A percentile compares a stretch with the other conserved stretches of the same genome.
These are phyloP conservation scores for Muraenolepis orangiensis DNA, from an alignment of 2,797 vertebrate species.

Conservation along the genomic window DNA sequence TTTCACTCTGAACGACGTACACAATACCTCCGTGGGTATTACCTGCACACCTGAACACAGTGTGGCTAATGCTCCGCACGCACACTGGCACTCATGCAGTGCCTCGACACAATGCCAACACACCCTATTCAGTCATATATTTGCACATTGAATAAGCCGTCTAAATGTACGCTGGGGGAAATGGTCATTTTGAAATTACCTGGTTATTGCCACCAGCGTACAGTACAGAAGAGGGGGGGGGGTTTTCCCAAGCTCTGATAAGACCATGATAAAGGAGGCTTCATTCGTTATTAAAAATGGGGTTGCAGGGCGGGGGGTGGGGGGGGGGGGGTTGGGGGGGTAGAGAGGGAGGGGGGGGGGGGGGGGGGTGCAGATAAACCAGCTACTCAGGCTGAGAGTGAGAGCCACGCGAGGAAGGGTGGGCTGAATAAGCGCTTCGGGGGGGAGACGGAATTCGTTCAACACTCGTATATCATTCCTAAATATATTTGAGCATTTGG, in stretches of 20 bases:
- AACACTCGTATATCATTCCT: constrained; percentile 22
- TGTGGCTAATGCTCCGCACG: not conserved
- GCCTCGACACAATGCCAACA: constrained; percentile 9
- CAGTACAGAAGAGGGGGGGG: too few species aligned
- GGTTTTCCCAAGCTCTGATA: constrained; percentile 57
- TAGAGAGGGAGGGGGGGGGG: too few species aligned
- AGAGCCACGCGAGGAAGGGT: constrained; percentile 26
- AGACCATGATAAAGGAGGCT: constrained; percentile 39
- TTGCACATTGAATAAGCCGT: not conserved
- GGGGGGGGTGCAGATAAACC: constrained; percentile 51
- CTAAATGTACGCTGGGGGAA: constrained; percentile 12
- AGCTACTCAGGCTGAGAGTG: constrained; percentile 34
- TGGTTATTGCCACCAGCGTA: constrained; percentile 8
- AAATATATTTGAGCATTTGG: constrained; percentile 54
- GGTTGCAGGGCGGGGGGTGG: too few species aligned
- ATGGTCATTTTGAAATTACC: constrained; percentile 9
- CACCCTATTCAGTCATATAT: constrained; percentile 11
- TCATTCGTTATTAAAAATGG: constrained; percentile 42
- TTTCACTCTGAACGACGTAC: constrained; percentile 37
- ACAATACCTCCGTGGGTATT: constrained; percentile 36
- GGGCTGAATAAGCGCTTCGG: not conserved
- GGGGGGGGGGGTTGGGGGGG: too few species aligned
- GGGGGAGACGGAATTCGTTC: constrained; percentile 23
- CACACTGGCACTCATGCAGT: constrained; percentile 10
- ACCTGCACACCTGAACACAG: constrained; percentile 24